These are phyloP conservation scores for Nematopogon swammerdamellus DNA, from an alignment of 2,888 invertebrate genomes.

Conservation along the genomic window DNA sequence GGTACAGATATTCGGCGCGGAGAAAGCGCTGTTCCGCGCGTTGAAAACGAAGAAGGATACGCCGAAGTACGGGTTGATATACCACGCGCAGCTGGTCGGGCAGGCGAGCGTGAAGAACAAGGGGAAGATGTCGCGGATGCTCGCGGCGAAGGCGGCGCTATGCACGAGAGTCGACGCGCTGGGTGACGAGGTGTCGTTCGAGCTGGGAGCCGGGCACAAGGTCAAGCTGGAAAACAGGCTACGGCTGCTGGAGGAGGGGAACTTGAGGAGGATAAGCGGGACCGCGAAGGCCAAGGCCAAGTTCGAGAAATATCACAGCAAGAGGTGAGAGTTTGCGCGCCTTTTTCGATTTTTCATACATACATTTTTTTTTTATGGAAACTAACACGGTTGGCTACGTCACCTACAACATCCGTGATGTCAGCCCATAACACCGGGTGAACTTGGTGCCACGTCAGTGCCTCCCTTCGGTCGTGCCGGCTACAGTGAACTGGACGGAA, in stretches of 20 bases:
- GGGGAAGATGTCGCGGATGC: conserved; percentile 92
- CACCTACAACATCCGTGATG: no score
- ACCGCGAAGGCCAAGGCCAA: conserved; percentile 85
- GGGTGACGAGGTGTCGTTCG: conserved; percentile 82
- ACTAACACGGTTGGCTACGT: no score
- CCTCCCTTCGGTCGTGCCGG: no score
- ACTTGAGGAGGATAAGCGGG: conserved; percentile 78
- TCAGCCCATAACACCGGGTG: no score
- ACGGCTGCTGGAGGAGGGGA: conserved; percentile 81
- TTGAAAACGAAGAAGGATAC: conserved; percentile 97
- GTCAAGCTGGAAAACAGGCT: conserved; percentile 83
- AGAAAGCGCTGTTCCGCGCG: conserved; percentile 96
- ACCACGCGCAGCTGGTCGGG: conserved; percentile 91
- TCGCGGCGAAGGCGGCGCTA: conserved; percentile 94
- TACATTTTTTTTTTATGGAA: no score
- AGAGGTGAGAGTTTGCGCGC: conserved; percentile 47
- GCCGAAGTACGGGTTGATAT: conserved; percentile 98
- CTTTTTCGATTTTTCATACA: no score
- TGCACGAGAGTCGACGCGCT: conserved; percentile 94
- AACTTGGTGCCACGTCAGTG: no score
- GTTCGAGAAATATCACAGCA: conserved; percentile 90
- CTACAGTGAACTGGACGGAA: no score
- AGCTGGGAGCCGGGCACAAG: conserved; percentile 86
- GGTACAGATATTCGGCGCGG: conserved; percentile 96
- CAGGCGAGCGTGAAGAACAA: conserved; percentile 88